Percentiles rank a stretch among this genome's conserved stretches.
Conservation (phyloP, 2,888 invertebrate species). For the Venustoraphidia nigricollis region DNA sequence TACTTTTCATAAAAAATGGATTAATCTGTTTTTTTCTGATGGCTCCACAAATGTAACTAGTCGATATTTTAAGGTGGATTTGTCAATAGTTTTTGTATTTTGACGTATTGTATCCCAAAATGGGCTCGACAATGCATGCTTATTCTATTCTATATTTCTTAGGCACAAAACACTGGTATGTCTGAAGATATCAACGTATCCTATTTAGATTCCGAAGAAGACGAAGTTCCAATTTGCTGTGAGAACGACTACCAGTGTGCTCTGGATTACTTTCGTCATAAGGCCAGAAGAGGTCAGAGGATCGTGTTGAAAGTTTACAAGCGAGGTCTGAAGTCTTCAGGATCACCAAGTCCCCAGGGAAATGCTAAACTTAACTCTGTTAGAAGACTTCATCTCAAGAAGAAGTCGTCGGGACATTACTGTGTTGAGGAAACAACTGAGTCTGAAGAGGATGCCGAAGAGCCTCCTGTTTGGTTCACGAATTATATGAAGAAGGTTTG, state of each 20-base stretch:
- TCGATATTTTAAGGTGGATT: too few species aligned
- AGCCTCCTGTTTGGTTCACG: conserved; percentile 24
- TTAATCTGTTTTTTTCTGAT: too few species aligned
- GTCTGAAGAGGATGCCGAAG: conserved; percentile 9
- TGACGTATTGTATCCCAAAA: too few species aligned
- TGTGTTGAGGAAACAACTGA: too few species aligned
- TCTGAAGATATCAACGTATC: conserved; percentile 25
- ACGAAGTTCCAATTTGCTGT: conserved; percentile 27
- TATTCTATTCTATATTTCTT: not conserved
- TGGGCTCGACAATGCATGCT: too few species aligned
- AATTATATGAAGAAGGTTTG: conserved; percentile 24
- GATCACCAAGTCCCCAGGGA: too few species aligned
- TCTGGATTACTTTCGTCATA: conserved; percentile 23
- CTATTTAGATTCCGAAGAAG: conserved; percentile 26
- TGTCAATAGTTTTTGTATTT: too few species aligned
- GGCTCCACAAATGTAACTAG: too few species aligned
- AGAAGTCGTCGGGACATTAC: too few species aligned
- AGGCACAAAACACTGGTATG: conserved; percentile 29
- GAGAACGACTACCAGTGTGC: conserved; percentile 29
- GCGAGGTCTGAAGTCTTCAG: not conserved
- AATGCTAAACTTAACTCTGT: too few species aligned
- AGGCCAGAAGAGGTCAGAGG: conserved; percentile 23
- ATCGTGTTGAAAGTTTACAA: conserved; percentile 24
- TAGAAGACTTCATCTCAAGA: too few species aligned
- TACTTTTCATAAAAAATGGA: too few species aligned